phyloP scores from a whole-genome alignment of 2,797 vertebrate species.

The Crypturellus tataupa region DNA sequence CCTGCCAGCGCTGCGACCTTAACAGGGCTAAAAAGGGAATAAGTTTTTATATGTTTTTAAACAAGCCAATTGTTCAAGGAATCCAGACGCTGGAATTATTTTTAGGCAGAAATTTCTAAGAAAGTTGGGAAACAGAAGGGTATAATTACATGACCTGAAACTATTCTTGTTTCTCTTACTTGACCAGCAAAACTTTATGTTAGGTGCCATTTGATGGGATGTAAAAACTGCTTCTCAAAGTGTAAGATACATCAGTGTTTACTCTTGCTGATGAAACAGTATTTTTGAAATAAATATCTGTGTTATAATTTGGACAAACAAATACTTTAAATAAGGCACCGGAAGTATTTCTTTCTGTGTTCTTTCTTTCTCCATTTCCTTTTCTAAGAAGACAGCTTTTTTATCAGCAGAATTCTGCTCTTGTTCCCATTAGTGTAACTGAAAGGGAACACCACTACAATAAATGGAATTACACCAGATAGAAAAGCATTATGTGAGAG shows the following conservation, averaged over 20 bases:
- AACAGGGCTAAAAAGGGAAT: constrained; percentile 45
- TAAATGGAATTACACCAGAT: constrained; percentile 62
- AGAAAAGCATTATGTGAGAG: constrained; percentile 60
- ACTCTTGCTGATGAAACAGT: constrained; percentile 54
- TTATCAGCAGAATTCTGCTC: constrained; percentile 24
- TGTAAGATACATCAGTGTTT: constrained; percentile 30
- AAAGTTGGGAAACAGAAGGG: constrained; percentile 62
- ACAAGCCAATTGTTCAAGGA: constrained; percentile 47
- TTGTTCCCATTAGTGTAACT: constrained; percentile 52
- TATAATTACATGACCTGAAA: constrained; percentile 46
- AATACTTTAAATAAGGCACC: constrained; percentile 36
- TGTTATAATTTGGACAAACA: constrained; percentile 51
- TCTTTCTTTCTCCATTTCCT: constrained; percentile 27
- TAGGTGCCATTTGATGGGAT: constrained; percentile 40
- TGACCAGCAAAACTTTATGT: constrained; percentile 1
- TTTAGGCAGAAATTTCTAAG: constrained; percentile 59
- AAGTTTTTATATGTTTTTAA: constrained; percentile 52
- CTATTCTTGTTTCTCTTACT: constrained; percentile 21
- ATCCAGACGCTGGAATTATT: constrained; percentile 36
- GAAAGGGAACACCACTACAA: constrained; percentile 53
- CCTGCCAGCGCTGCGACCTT: constrained; percentile 10
- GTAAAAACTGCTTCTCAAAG: background rate
- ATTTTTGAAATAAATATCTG: constrained; percentile 44
- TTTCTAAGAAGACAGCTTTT: constrained; percentile 12
- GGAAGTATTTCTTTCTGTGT: constrained; percentile 48